Base-by-base conservation (phyloP, 2,797 vertebrate species). In the Lagodon rhomboides region DNA sequence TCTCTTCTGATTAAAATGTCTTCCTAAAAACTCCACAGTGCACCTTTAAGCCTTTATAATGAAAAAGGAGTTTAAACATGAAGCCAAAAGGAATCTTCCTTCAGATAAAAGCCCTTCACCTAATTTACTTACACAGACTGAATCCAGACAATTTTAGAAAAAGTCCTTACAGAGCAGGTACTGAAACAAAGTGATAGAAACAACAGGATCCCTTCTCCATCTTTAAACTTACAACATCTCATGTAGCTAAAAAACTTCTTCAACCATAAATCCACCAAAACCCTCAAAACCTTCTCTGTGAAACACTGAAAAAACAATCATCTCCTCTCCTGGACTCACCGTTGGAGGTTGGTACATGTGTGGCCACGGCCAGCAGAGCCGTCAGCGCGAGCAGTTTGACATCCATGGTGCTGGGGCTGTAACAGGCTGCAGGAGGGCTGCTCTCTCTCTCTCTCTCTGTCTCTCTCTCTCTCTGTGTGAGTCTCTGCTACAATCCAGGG, bases 331-430 rank as follows among this genome's bases (percentile, higher is more conserved):
- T 43, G 38, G 47, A 88, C 97, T 97, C 92, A 99, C 97, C 97
- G 10, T 94, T 92, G 79, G 95, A 92, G 63, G 83, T 46, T 2
- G 93, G 93, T 62, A 83, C 88, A 68, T 94, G 94, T 81, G 95
- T 84, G 78, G 94, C 80, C 25, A 95, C 90, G 76, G 96, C 91
- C 91, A 96, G 89, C 68, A 97, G 91, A 87, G 94, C 87, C 89
- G 96, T 77, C 89, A 97, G 91, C 1, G 93, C 92, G 86, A 97
- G 85, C 71, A 96, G 93, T 89, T 96, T 97, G 93, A 95, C 85
- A 87, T 97, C 96, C 97, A 99, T 99, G 90, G 83, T 89, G 91
- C 82, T 58, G 73, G 74, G 58, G 27, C 43, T 44, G 43, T 63
- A 41, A 43, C 70, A 56, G 81, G 79, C 76, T 85, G 78, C 78